A percentile compares a stretch with the other conserved stretches of the same genome.
Evolutionary conservation across 2,113 vertebrate species (phyloP).

Genomic region (Gadus chalcogrammus): DNA sequence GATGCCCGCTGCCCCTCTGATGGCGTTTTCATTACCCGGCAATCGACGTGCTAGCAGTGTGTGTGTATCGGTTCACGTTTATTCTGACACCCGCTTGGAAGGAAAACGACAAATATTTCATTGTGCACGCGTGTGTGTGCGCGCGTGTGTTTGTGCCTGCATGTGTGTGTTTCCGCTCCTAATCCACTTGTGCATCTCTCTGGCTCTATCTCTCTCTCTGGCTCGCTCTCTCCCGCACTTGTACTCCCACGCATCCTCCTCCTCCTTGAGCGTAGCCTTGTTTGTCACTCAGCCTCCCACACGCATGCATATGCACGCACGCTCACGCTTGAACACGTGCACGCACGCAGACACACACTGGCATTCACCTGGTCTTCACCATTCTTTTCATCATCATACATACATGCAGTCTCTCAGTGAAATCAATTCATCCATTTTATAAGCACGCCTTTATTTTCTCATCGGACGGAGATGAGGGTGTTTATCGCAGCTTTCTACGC

Average conservation of each 20-base stretch:
- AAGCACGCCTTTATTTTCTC: no score
- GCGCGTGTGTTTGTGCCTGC: conserved; percentile 4
- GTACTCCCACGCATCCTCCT: conserved; percentile 65
- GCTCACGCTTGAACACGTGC: conserved; percentile 26
- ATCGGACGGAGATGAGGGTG: no score
- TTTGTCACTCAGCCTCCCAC: conserved; percentile 64
- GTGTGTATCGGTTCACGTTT: no score
- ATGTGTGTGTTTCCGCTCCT: conserved; percentile 44
- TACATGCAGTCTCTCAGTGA: conserved; percentile 1
- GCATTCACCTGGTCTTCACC: not conserved
- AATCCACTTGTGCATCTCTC: conserved; percentile 53
- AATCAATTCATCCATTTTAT: no score
- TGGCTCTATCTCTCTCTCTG: not conserved
- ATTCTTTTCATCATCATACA: conserved; percentile 13
- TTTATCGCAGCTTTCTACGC: no score
- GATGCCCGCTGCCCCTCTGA: no score
- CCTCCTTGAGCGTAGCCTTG: conserved; percentile 65
- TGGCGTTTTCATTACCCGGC: no score
- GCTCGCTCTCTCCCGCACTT: conserved; percentile 18
- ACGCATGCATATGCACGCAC: conserved; percentile 16
- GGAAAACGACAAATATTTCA: no score
- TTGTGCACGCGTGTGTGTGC: conserved; percentile 28
- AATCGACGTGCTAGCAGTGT: no score
- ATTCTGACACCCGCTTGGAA: no score
- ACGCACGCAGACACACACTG: not conserved